Evolutionary conservation across 2,113 vertebrate species (phyloP).

Genomic region (Spermophilus dauricus): DNA sequence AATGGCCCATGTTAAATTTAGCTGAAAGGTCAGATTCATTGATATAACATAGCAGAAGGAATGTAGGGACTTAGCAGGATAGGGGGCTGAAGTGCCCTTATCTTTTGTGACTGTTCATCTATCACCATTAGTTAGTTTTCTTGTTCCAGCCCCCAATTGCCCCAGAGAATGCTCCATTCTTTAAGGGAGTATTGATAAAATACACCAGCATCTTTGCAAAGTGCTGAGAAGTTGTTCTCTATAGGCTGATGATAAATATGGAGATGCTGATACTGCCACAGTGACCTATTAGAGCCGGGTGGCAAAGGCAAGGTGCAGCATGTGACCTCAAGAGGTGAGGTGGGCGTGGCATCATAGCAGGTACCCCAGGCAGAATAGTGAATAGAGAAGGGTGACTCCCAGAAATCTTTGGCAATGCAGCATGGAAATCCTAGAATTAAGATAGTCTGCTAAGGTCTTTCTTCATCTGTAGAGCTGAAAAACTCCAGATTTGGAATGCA

Average conservation of each 20-base stretch:
- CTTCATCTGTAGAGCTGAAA: neutral
- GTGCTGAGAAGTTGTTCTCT: neutral
- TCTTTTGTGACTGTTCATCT: neutral
- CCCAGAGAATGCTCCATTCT: neutral
- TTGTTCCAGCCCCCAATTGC: neutral
- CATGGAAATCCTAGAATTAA: neutral
- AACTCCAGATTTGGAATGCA: neutral
- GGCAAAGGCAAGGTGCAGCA: neutral
- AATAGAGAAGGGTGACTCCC: neutral
- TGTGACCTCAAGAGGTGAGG: neutral
- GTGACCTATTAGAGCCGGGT: neutral
- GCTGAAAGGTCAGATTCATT: neutral
- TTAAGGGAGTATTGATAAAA: neutral
- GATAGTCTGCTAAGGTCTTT: neutral
- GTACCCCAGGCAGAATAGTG: neutral
- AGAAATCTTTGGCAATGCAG: conserved; percentile 36
- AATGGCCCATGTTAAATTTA: neutral
- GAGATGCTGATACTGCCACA: neutral
- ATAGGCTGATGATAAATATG: neutral
- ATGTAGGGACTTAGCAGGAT: neutral
- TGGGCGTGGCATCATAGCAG: neutral
- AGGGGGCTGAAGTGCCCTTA: neutral
- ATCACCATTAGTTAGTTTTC: neutral
- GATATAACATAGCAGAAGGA: neutral
- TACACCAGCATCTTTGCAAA: neutral